These are phyloP conservation scores for Cyphomyrus discorhynchus DNA, from an alignment of 2,113 vertebrate species.

Conservation along the genomic window DNA sequence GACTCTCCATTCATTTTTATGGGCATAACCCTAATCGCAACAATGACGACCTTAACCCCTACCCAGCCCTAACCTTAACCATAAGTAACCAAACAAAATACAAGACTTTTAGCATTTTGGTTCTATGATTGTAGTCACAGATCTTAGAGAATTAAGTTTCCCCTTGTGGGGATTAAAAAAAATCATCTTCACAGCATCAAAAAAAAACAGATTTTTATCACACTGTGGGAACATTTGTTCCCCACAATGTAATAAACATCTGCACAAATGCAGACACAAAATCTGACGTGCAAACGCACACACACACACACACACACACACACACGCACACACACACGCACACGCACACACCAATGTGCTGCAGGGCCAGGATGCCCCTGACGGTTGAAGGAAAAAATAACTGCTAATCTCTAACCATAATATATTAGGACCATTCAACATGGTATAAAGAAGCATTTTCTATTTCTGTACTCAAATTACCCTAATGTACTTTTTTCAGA, in stretches of 20 bases:
- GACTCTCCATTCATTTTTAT: too few species aligned
- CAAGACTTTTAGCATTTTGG: neutral
- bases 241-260: neutral
- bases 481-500: neutral
- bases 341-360: neutral
- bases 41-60: neutral
- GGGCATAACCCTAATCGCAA: neutral
- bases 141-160: neutral
- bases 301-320: neutral
- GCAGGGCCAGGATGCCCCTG: neutral
- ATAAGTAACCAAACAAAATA: neutral
- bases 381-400: neutral
- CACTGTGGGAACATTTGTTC: neutral
- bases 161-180: too few species aligned
- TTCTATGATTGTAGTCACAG: neutral
- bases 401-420: neutral
- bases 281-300: too few species aligned
- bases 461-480: neutral
- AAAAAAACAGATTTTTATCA: too few species aligned
- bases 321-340: too few species aligned
- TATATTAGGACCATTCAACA: neutral
- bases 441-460: neutral
- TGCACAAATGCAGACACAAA: too few species aligned
- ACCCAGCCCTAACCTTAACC: too few species aligned
- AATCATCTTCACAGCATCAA: too few species aligned